Base-by-base conservation (phyloP, 2,113 vertebrate genomes). In the Setophaga petechia region DNA sequence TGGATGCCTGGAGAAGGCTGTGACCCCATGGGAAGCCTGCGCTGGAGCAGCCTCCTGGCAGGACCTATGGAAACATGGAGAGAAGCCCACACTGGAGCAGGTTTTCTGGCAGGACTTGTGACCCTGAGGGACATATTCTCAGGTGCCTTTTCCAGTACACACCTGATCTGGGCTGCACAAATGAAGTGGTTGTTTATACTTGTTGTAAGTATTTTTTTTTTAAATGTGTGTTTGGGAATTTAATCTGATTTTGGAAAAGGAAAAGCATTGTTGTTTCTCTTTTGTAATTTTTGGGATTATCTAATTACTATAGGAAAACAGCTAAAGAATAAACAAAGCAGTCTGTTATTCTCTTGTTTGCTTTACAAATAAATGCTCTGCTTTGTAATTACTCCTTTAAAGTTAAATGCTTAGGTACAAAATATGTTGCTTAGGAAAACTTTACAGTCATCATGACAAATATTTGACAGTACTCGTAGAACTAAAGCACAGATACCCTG, bases 271-370 rank as follows among this genome's bases (percentile, higher is more conserved):
- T 9, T 52, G 9, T 49, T 79, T 87, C 67, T 85, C 24, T 31
- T 93, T 68, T 89, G 63, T 69, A 74, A 52, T 94, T 94, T 96
- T 90, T 1, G 58, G 75, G 84, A 90, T 93, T 91, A 90, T 79
- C 5, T 80, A 91, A 87, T 92, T 96, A 61, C 74, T 88, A 9
- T 68, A 68, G 44, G 37, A 92, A 96, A 93, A 74, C 28, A 80
- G 47, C 27, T 89, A 73, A 94, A 93, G 49, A 62, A 77, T 74
- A 86, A 91, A 91, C 35, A 89, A 63, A 86, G 54, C 78, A 76
- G 41, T 22, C 35, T 83, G 39, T 39, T 92, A 23, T 30, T 74
- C 65, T 58, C 84, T 90, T 66, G 41, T 66, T 87, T 89, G 39
- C 61, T 94, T 85, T 69, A 66, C 20, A 90, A 73, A 78, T 46